Conservation (phyloP, 2,113 vertebrate genomes). For the Myotis yumanensis region DNA sequence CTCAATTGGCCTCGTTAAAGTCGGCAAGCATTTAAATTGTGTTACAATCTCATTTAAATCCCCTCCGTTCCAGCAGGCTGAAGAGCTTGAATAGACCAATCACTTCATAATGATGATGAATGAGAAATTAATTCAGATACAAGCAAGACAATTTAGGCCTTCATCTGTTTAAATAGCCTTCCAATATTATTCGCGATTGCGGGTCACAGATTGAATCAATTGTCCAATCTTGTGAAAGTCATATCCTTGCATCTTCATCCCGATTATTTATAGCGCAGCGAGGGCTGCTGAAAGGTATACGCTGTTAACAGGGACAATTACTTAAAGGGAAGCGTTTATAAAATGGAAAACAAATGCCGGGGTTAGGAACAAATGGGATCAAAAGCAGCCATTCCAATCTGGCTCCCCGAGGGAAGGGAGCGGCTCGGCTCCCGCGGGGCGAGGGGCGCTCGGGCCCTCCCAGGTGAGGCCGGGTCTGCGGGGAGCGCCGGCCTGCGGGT, state of each 20-base stretch:
- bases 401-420: slow-evolving; percentile 10
- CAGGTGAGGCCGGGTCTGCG: slow-evolving; percentile 41
- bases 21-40: slow-evolving; percentile 92
- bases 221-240: slow-evolving; percentile 96
- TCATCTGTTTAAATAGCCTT: slow-evolving; percentile 99
- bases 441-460: background rate
- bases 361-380: slow-evolving; percentile 80
- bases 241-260: slow-evolving; percentile 96
- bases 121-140: slow-evolving; percentile 99
- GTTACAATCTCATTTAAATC: slow-evolving; percentile 97
- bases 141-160: slow-evolving; percentile 99
- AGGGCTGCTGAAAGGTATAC: slow-evolving; percentile 83
- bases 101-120: slow-evolving; percentile 99
- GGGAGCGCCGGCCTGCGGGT: background rate
- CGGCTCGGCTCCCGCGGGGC: background rate
- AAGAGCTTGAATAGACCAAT: slow-evolving; percentile 95
- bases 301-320: slow-evolving; percentile 87
- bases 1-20: slow-evolving; percentile 88
- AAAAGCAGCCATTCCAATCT: slow-evolving; percentile 70
- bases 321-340: slow-evolving; percentile 84
- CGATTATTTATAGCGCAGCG: slow-evolving; percentile 93
- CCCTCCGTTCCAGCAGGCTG: slow-evolving; percentile 91
- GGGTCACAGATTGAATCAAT: slow-evolving; percentile 99
- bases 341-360: slow-evolving; percentile 87
- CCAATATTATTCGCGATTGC: slow-evolving; percentile 97